Evolutionary conservation across 2,797 vertebrate genomes (phyloP).

Genomic region (Peromyscus nudipes): DNA sequence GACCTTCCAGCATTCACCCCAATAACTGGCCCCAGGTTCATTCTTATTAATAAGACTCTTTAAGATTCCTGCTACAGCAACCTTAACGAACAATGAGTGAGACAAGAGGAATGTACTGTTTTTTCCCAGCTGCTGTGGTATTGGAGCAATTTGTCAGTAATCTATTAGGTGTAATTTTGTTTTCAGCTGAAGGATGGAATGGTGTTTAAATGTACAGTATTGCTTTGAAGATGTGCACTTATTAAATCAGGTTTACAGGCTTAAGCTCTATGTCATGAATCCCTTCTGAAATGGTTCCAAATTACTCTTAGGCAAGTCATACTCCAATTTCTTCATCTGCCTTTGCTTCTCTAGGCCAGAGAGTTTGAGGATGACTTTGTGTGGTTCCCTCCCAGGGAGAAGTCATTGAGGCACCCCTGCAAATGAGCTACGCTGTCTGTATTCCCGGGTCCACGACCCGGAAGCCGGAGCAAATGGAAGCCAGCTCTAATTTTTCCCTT

Average conservation of each 20-base stretch:
- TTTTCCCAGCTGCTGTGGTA: neutral
- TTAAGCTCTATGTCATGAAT: conserved; percentile 6
- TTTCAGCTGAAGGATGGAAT: conserved; percentile 54
- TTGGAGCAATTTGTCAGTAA: neutral
- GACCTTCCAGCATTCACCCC: too few relatives aligned
- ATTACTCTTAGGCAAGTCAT: conserved; percentile 45
- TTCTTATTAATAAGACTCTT: too few relatives aligned
- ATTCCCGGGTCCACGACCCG: conserved; percentile 27
- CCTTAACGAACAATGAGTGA: conserved; percentile 21
- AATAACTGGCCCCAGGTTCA: too few relatives aligned
- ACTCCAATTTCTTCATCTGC: conserved; percentile 44
- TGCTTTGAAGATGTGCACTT: conserved; percentile 57
- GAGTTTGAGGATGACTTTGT: conserved; percentile 35
- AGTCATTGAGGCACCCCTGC: neutral
- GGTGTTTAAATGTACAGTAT: neutral
- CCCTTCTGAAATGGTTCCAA: conserved; percentile 48
- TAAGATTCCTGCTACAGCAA: neutral
- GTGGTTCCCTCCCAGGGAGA: conserved; percentile 36
- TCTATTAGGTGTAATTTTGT: neutral
- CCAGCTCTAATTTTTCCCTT: conserved; percentile 25
- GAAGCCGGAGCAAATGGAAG: conserved; percentile 58
- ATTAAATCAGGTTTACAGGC: conserved; percentile 58
- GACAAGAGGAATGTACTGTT: neutral
- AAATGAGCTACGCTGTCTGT: conserved; percentile 43
- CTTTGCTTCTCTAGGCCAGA: neutral